phyloP scores from a whole-genome alignment of 2,113 vertebrate species.

The Gallinago paraguaiae region DNA sequence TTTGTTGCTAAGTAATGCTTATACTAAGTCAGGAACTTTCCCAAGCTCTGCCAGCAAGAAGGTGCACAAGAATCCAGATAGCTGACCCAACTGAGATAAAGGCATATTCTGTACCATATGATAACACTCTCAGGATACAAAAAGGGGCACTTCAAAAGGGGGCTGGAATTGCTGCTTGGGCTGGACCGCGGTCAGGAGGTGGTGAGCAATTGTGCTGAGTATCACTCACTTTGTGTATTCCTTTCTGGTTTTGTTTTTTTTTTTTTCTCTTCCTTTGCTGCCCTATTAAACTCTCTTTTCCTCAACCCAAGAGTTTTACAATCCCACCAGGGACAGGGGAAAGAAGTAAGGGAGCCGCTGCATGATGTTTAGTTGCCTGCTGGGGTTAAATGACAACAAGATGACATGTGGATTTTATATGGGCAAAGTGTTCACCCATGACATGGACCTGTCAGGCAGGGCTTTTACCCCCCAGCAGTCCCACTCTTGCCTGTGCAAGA shows the following conservation, averaged over 20 bases:
- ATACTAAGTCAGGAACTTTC: background rate
- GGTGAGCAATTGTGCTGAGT: background rate
- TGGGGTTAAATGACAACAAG: background rate
- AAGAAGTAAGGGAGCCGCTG: background rate
- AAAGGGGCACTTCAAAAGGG: background rate
- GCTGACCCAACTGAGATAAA: background rate
- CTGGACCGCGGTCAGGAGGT: background rate
- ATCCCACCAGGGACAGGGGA: background rate
- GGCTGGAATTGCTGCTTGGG: background rate
- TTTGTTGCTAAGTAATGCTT: background rate
- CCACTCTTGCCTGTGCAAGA: accelerated
- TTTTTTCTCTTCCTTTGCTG: background rate
- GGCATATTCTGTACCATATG: background rate
- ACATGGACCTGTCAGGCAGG: background rate
- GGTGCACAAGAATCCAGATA: background rate
- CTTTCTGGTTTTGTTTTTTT: background rate
- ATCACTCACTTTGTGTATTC: background rate
- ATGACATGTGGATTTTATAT: accelerated
- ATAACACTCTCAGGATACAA: background rate
- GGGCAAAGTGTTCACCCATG: accelerated
- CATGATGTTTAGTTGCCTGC: background rate
- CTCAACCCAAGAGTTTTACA: background rate
- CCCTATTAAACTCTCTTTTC: background rate
- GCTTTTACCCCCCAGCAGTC: background rate
- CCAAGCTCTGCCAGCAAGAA: background rate